Conservation (phyloP, 1,140 invertebrate species). For the Drosophila willistoni region DNA sequence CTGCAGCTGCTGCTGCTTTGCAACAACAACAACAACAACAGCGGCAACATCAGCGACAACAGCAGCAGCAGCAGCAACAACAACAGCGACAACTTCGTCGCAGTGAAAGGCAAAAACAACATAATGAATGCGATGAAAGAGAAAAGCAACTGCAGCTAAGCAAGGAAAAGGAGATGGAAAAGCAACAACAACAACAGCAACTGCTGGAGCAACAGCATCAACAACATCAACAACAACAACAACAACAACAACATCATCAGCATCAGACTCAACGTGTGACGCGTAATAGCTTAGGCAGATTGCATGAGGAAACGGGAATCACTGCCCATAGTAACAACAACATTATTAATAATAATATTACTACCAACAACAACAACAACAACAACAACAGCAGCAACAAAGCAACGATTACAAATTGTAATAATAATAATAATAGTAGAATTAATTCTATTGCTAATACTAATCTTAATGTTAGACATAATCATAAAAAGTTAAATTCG, state of each 20-base stretch:
- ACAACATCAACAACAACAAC: slow-evolving; percentile 19
- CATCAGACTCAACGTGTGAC: slow-evolving; percentile 62
- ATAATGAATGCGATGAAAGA: slow-evolving; percentile 61
- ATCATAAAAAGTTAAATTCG: slow-evolving; percentile 64
- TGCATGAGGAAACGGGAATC: slow-evolving; percentile 36
- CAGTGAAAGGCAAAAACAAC: slow-evolving; percentile 64
- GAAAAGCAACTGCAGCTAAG: slow-evolving; percentile 34
- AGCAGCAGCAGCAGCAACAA: slow-evolving; percentile 35
- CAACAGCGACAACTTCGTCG: slow-evolving; percentile 63
- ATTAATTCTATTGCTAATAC: slow-evolving; percentile 62
- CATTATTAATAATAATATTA: slow-evolving; percentile 43
- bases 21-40: slow-evolving; percentile 45
- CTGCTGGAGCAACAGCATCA: slow-evolving; percentile 20
- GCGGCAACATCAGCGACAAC: slow-evolving; percentile 23
- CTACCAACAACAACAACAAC: slow-evolving; percentile 34
- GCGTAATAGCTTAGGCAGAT: slow-evolving; percentile 67
- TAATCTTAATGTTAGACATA: slow-evolving; percentile 74
- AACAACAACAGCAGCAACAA: slow-evolving; percentile 54
- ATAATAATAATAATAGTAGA: slow-evolving; percentile 78
- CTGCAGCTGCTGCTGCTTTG: slow-evolving; percentile 39
- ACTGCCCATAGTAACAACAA: slow-evolving; percentile 62
- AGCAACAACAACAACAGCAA: slow-evolving; percentile 24
- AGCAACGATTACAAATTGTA: slow-evolving; percentile 80
- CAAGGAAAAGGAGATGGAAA: slow-evolving; percentile 15
- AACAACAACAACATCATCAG: slow-evolving; percentile 17